Evolutionary conservation across 2,888 invertebrate species (phyloP).

Genomic region (Pheosia gnoma): DNA sequence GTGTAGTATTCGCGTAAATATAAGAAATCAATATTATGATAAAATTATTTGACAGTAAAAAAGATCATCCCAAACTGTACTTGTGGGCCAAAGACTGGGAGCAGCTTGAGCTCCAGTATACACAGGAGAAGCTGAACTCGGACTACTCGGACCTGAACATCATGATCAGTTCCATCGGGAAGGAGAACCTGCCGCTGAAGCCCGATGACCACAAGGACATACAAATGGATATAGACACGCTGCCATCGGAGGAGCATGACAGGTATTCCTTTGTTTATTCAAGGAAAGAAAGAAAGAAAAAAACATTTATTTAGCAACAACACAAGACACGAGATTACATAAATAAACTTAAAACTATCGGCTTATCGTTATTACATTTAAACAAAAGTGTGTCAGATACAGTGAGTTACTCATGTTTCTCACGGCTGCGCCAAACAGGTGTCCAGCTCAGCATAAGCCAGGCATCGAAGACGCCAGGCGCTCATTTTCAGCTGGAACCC

Average conservation of each 20-base stretch:
- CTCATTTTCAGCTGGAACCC: too few species aligned
- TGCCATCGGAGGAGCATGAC: constrained; percentile 49
- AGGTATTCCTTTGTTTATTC: constrained; percentile 20
- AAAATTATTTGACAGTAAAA: constrained; percentile 77
- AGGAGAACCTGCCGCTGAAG: constrained; percentile 68
- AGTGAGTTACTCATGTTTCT: too few species aligned
- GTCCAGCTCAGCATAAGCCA: too few species aligned
- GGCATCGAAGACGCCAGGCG: too few species aligned
- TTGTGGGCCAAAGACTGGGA: constrained; percentile 95
- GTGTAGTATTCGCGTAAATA: too few species aligned
- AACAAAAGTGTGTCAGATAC: too few species aligned
- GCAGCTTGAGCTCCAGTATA: constrained; percentile 63
- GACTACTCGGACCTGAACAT: constrained; percentile 71
- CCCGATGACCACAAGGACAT: constrained; percentile 52
- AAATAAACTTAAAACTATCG: too few species aligned
- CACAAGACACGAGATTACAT: too few species aligned
- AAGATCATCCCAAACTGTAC: constrained; percentile 93
- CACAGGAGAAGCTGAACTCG: constrained; percentile 69
- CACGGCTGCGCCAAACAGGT: too few species aligned
- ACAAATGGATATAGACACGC: constrained; percentile 44
- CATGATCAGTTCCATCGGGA: constrained; percentile 66
- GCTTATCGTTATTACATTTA: too few species aligned
- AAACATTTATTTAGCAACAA: too few species aligned
- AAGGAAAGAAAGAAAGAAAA: too few species aligned
- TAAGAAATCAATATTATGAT: background rate